phyloP scores from a whole-genome alignment of 2,797 vertebrate genomes.

The Sibirionetta formosa region DNA sequence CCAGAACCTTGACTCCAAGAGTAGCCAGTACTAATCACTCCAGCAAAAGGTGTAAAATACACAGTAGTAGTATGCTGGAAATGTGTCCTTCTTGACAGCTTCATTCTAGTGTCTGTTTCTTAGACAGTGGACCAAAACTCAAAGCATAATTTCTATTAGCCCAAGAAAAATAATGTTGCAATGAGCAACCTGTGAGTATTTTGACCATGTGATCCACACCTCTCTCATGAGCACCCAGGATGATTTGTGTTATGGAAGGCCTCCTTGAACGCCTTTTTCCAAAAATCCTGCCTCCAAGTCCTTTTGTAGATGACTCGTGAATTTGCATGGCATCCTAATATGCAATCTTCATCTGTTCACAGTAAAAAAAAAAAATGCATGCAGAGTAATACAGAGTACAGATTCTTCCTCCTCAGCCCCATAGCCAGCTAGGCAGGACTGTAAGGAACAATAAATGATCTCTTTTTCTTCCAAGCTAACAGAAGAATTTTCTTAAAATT shows the following conservation, averaged over 20 bases:
- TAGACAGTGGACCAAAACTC: background rate
- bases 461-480: background rate
- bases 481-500: background rate
- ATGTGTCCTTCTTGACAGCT: background rate
- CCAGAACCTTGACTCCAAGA: background rate
- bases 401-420: background rate
- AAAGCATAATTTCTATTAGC: background rate
- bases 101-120: background rate
- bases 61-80: accelerated
- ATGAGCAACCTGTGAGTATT: background rate
- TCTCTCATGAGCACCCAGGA: background rate
- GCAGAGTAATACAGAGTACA: background rate
- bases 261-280: background rate
- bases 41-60: background rate
- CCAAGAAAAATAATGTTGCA: background rate
- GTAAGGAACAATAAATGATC: background rate
- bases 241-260: background rate
- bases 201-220: background rate
- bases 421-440: background rate
- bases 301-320: background rate
- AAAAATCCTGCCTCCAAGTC: background rate
- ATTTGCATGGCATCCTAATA: background rate
- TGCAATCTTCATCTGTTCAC: background rate
- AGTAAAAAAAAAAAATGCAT: accelerated
- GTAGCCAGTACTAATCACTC: background rate